Conservation (phyloP, 1,140 invertebrate species). For the Agrypnia vestita region DNA sequence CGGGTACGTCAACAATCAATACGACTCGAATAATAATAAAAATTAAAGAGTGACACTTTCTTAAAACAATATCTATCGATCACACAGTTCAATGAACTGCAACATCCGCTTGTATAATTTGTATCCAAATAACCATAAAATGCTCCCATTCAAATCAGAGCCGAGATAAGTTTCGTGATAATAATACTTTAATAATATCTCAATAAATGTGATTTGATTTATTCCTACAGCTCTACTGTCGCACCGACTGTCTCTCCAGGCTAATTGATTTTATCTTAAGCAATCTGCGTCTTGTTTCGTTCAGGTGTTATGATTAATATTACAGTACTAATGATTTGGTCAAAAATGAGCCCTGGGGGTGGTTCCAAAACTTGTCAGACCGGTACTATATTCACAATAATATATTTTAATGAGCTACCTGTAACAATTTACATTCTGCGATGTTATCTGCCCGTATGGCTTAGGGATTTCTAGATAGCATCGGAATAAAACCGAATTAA, state of each 20-base stretch:
- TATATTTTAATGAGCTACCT: slow-evolving; percentile 36
- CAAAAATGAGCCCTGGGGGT: slow-evolving; percentile 49
- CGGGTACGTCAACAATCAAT: no score
- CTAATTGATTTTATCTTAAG: slow-evolving; percentile 52
- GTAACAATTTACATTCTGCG: slow-evolving; percentile 17
- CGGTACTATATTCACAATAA: slow-evolving; percentile 35
- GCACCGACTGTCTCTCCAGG: slow-evolving; percentile 40
- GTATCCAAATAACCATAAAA: slow-evolving; percentile 35
- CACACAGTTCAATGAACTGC: slow-evolving; percentile 25
- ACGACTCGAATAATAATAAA: not conserved
- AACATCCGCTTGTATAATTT: slow-evolving; percentile 40
- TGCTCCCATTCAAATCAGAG: slow-evolving; percentile 8
- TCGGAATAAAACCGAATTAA: slow-evolving; percentile 16
- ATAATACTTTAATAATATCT: slow-evolving; percentile 48
- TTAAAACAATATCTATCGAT: slow-evolving; percentile 18
- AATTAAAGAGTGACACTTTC: not conserved
- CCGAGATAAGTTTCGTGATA: slow-evolving; percentile 21
- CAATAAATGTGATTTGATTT: slow-evolving; percentile 45
- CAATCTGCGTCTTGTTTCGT: slow-evolving; percentile 47
- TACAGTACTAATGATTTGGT: slow-evolving; percentile 42
- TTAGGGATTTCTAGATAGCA: slow-evolving; percentile 27
- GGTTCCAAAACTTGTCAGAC: slow-evolving; percentile 15
- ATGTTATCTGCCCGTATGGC: slow-evolving; percentile 29
- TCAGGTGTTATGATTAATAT: slow-evolving; percentile 59
- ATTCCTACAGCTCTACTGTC: slow-evolving; percentile 6